These are phyloP conservation scores for Enteromius viviparus DNA, from an alignment of 2,797 vertebrate species.

Conservation along the genomic window DNA sequence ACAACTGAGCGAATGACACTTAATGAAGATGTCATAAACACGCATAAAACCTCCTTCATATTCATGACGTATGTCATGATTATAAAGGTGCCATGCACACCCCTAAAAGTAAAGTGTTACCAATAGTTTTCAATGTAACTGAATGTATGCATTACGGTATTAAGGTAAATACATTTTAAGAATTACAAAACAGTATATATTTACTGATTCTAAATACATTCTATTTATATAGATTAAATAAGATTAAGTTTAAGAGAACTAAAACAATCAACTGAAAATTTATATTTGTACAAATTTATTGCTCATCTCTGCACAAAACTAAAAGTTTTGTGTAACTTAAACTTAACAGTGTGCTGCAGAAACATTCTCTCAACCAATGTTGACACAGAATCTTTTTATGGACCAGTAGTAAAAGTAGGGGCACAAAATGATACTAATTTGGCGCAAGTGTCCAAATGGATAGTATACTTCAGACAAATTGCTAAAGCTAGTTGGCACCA, in stretches of 20 bases:
- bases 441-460: not conserved
- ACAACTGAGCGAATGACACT: too few species aligned
- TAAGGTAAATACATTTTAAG: not conserved
- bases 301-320: not conserved
- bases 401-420: not conserved
- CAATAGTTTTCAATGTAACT: not conserved
- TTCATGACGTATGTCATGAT: too few species aligned
- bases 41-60: too few species aligned
- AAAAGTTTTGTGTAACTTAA: not conserved
- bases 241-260: too few species aligned
- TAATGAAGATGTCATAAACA: too few species aligned
- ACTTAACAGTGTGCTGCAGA: not conserved
- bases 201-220: not conserved
- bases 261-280: not conserved
- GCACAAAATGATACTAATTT: not conserved
- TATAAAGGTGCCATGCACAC: too few species aligned
- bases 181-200: not conserved
- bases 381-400: not conserved
- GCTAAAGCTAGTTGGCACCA: constrained; percentile 1
- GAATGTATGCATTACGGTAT: not conserved
- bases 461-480: not conserved
- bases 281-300: not conserved
- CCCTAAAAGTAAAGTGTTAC: too few species aligned
- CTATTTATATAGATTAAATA: not conserved
- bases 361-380: not conserved